Percentiles rank a stretch among this genome's conserved stretches.
Conservation (phyloP, 2,797 vertebrate species). For the Anas capensis region DNA sequence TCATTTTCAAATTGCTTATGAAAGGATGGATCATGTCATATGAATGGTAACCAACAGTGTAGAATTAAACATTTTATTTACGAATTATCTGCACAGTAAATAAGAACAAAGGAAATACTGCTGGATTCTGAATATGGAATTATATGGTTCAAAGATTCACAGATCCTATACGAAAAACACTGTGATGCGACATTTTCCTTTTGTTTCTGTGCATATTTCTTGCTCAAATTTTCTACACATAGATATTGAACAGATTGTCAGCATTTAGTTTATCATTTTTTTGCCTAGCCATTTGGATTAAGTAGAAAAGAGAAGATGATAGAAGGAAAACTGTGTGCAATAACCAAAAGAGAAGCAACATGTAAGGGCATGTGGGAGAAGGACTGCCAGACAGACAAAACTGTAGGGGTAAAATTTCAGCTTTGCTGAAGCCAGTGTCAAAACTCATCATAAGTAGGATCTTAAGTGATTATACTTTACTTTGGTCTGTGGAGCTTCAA, state of each 20-base stretch:
- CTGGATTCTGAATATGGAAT: background rate
- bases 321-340: background rate
- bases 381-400: background rate
- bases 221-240: background rate
- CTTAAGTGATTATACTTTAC: background rate
- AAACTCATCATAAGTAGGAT: background rate
- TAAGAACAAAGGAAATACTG: conserved; percentile 40
- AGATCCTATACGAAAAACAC: background rate
- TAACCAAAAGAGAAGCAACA: background rate
- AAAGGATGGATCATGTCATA: background rate
- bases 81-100: conserved; percentile 23
- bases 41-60: background rate
- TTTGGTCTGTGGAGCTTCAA: background rate
- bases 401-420: background rate
- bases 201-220: background rate
- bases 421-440: background rate
- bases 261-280: background rate
- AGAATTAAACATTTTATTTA: background rate
- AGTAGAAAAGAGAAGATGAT: background rate
- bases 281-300: background rate
- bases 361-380: background rate
- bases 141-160: conserved; percentile 1
- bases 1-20: background rate
- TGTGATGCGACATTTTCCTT: background rate
- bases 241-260: background rate